Base-by-base conservation (phyloP, 2,797 vertebrate species). In the Enteromius treurensis region DNA sequence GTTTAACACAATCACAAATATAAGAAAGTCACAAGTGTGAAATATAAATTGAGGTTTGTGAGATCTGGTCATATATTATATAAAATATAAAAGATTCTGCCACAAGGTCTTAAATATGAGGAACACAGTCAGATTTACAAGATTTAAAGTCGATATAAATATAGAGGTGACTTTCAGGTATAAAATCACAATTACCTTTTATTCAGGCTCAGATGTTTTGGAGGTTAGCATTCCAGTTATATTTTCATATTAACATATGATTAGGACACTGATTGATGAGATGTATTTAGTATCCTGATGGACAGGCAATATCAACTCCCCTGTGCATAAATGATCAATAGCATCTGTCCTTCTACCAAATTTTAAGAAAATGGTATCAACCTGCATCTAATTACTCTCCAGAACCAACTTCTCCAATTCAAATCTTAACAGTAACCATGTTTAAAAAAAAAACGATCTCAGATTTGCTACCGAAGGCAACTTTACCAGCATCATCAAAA, bases 401-500 rank as follows among this genome's bases (percentile, higher is more conserved):
- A 64, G 17, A 64, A 47, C n/a, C n/a, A 69, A 69, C 47, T 55
- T 68, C 32, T 67, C 21, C 49, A 42, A 80, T 58, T 51, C 17
- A 58, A 42, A 60, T 80, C 15, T 80, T 47, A n/a, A 71, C 19
- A 21, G 32, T 55, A 55, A 69, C 64, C 32, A 69, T 42, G 64
- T 15, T 40, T 40, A 34, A 79, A 40, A 40, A 34, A 32, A 34
- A 69, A 68, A 68, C 10, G 1, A 80, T 62, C 51, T 55, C 58
- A 55, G 71, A 75, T 82, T 55, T 67, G 55, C 80, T 55, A 68
- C 47, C 47, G 51, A 67, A 42, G 49, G 26, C 53, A 40, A 58
- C 32, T 65, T 82, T 77, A 42, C 51, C 51, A 60, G 13, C 40
- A 78, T 13, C 4, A 78, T 78, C 75, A 51, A 77, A 77, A 58